Base-by-base conservation (phyloP, 1,140 invertebrate genomes). In the Triops longicaudatus region DNA sequence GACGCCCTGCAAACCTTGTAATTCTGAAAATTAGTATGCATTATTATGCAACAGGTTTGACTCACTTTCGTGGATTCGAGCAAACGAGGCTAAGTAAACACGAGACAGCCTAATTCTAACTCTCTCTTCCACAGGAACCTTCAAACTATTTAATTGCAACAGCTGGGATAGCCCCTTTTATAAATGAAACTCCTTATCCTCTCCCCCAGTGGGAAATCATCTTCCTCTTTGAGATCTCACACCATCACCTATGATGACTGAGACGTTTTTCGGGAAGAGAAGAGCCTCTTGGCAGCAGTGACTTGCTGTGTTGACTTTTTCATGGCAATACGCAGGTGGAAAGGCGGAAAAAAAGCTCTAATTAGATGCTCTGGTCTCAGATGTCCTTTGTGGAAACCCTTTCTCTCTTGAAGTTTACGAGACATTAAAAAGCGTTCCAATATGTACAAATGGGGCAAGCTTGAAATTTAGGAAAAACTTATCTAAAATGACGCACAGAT, bases 221-320 rank as follows among this genome's bases (percentile, higher is more conserved):
- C 22, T 63, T 63, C 22, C 22, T 63, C 6, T 63, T 63, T 0
- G 50, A 22, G 50, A 63, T 63, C 17, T 63, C 50, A 63, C 6
- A 63, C 50, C 50, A 63, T 63, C 50, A 63, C 50, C 17, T 63
- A 63, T 63, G 50, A 63, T 63, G 50, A 63, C 50, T 63, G 50
- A 22, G 50, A 63, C 50, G 50, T 63, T 63, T 63, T 63, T 22
- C 10, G 17, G 50, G 50, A n/a, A 63, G 50, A 37, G 31, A 37
- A 37, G 31, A 37, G 0, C 50, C n/a, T 22, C 14, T 17, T 22
- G 17, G 22, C 6, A 22, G 50, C 50, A 63, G 50, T 63, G 50
- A 63, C 50, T 63, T 63, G 50, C 50, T 63, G 50, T 17, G 50
- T 63, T 17, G 50, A 63, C 50, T 63, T 63, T 63, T 63, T 22